Base-by-base conservation (phyloP, 2,888 invertebrate genomes). In the Cremastinae sp. region DNA sequence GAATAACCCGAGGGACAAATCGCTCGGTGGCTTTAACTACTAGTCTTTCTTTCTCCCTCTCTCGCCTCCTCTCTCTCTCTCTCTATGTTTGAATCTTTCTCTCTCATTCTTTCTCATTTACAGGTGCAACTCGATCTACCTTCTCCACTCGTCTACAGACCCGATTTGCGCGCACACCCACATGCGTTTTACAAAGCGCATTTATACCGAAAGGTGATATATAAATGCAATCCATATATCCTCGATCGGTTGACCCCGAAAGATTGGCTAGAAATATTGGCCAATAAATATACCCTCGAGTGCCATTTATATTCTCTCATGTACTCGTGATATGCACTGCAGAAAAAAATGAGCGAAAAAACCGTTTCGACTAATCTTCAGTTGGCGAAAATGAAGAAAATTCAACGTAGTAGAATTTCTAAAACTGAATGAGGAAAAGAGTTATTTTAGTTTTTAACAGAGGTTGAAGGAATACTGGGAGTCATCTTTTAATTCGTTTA, bases 1-100 rank as follows among this genome's bases (percentile, higher is more conserved):
- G 83, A 88, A 86, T 87, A 88, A 88, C 86, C 88, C 88, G 80
- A 72, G 66, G 80, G 82, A 85, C 85, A 85, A 85, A 87, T 87
- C 83, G 82, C 78, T 78, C 73, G 75, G 68, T 72, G 59, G 82
- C 80, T 83, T 84, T 84, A 82, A 85, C 83, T 83, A 86, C 78
- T 68, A 77, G 79, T 80, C 80, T 80, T 81, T 83, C 82, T 82
- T 82, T 80, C 79, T 51, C 59, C n/a, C 10, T 2, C 10, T 9
- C 10, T n/a, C 12, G 2, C 53, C 8, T 12, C 7, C 53, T 53
- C 39, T 65, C 18, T 37, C 49, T 37, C 12, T 5, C n/a, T 41
- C 41, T 41, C 10, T 41, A 1, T 41, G 2, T 41, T 8, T 41
- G 4, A 4, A 9, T 9, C 12, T 9, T 1, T n/a, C 41, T 41